Evolutionary conservation across 2,113 vertebrate species (phyloP), one percentile per base, ranked within the genome.

Genomic region (Scophthalmus maximus): DNA sequence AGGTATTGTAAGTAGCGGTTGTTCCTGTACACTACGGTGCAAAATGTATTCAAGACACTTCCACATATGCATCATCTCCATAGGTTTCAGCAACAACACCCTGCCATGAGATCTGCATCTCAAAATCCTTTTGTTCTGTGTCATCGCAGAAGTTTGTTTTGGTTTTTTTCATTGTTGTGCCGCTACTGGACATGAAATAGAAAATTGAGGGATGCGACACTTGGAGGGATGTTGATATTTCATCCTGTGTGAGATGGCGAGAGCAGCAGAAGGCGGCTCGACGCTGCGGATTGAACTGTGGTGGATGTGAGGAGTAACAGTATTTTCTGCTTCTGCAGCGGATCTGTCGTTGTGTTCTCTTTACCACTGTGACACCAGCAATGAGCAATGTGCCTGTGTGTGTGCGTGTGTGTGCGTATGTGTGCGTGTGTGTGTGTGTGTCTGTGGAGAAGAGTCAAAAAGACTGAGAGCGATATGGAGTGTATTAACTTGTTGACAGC

Each of bases 401-500:
- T 32, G 30, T 32, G 30, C 10, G 30, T 9, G 32, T 34, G 10
- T 34, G 32, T 23, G 44, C 1, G 26, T 25, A 38, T 40, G 47
- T 52, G 23, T 9, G 46, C 27, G 23, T 59, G 55, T 46, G 58
- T 20, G 55, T 44, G 36, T 46, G 63, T 23, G n/a, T 26, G 32
- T 38, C 49, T 49, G 63, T 27, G 22, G 22, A 30, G 30, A 55
- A 20, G 44, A 70, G 40, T 68, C n/a, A 49, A n/a, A 59, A 60
- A 36, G 11, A 14, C 70, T 10, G 8, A 40, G 77, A 82, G 34
- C 10, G 34, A 36, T 9, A 36, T n/a, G n/a, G 34, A 36, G 34
- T 36, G 34, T 36, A 36, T 36, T 76, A 77, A 82, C 71, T 82
- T 72, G 59, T 80, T 76, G 81, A 72, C n/a, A n/a, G n/a, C n/a